Evolutionary conservation across 2,797 vertebrate genomes (phyloP).

Genomic region (Hozukius guyotensis): DNA sequence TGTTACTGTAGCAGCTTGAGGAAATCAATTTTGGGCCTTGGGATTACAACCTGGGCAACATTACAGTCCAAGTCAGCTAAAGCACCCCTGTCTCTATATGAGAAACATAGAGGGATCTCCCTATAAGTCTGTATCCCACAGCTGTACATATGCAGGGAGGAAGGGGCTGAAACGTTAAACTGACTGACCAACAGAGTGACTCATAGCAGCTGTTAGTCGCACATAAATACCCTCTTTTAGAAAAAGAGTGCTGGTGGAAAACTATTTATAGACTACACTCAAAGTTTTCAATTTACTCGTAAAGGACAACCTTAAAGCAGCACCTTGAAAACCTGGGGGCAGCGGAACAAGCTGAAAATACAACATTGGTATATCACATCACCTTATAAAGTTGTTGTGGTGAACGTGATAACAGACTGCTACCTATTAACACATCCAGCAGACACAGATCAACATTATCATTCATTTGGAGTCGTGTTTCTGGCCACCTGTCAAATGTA

Average conservation of each 20-base stretch:
- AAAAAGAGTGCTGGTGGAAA: constrained; percentile 11
- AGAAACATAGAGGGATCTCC: neutral
- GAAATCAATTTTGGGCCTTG: constrained; percentile 41
- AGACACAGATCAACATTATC: neutral
- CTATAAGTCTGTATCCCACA: neutral
- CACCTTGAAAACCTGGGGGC: neutral
- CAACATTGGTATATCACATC: neutral
- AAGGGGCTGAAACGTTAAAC: neutral
- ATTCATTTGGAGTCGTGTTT: neutral
- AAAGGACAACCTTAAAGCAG: neutral
- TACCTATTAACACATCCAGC: neutral
- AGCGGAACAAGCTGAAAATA: neutral
- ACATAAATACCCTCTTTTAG: constrained; percentile 9
- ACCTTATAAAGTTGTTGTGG: neutral
- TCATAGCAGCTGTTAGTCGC: constrained; percentile 19
- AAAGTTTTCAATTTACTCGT: neutral
- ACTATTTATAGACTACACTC: constrained; percentile 8
- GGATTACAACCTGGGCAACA: constrained; percentile 27
- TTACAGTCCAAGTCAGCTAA: constrained; percentile 16
- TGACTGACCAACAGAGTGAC: constrained; percentile 23
- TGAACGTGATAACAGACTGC: neutral
- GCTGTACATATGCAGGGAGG: neutral
- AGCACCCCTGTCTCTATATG: neutral
- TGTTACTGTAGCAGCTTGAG: constrained; percentile 14
- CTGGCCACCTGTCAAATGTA: neutral